Conservation (phyloP, 2,888 invertebrate genomes). For the Drosophila recens region DNA sequence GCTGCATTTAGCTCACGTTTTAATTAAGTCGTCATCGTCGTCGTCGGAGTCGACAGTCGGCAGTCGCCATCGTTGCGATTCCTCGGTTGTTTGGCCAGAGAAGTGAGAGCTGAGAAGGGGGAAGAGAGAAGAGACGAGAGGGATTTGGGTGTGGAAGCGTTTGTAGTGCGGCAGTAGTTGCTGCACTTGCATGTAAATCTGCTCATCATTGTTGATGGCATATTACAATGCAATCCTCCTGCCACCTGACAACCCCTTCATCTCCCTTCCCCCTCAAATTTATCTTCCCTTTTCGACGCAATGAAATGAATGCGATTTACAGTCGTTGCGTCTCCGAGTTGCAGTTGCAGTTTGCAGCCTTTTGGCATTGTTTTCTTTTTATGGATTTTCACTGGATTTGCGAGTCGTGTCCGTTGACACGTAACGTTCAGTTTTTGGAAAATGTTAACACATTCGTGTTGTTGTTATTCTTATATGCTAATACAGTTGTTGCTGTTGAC, state of each 20-base stretch:
- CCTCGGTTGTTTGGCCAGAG: slow-evolving; percentile 5
- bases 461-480: slow-evolving; percentile 25
- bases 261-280: neutral
- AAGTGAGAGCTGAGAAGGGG: neutral
- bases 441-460: slow-evolving; percentile 50
- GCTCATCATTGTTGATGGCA: slow-evolving; percentile 83
- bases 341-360: slow-evolving; percentile 46
- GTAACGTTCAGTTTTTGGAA: slow-evolving; percentile 61
- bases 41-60: slow-evolving; percentile 31
- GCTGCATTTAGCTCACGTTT: slow-evolving; percentile 81
- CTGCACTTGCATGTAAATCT: slow-evolving; percentile 83
- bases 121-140: neutral
- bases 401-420: slow-evolving; percentile 66
- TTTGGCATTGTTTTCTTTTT: slow-evolving; percentile 65
- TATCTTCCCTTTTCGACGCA: slow-evolving; percentile 14
- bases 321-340: slow-evolving; percentile 73
- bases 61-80: slow-evolving; percentile 14
- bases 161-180: slow-evolving; percentile 33
- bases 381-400: slow-evolving; percentile 70
- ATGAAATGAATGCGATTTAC: slow-evolving; percentile 82
- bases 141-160: slow-evolving; percentile 8
- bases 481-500: slow-evolving; percentile 24
- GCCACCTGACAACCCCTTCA: slow-evolving; percentile 29
- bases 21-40: slow-evolving; percentile 80
- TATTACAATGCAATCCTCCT: slow-evolving; percentile 72